phyloP scores from a whole-genome alignment of 2,113 vertebrate species.

The Entomyzon cyanotis region DNA sequence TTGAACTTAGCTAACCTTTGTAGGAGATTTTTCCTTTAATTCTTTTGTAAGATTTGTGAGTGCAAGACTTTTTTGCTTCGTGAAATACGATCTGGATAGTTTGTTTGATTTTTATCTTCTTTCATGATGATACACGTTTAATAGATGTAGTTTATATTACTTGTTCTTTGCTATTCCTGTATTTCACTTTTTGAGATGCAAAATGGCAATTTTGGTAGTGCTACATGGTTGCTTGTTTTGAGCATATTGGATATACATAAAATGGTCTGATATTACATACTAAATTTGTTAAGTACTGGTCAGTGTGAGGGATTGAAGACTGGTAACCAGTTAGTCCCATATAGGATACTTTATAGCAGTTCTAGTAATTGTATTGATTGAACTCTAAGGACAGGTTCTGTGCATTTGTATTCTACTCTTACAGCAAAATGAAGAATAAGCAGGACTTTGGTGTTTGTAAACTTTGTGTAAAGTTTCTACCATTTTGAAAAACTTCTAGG shows the following conservation, averaged over 20 bases:
- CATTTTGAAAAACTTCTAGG: background rate
- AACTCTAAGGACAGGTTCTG: background rate
- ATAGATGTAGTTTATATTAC: background rate
- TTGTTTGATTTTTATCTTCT: background rate
- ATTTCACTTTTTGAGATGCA: background rate
- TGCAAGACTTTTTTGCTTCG: background rate
- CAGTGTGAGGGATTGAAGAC: background rate
- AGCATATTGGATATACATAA: accelerated
- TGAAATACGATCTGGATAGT: background rate
- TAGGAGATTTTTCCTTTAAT: background rate
- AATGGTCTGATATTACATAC: background rate
- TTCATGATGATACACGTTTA: background rate
- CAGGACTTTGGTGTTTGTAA: background rate
- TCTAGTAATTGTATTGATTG: background rate
- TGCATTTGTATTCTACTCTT: background rate
- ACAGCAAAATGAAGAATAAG: background rate
- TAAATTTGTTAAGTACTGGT: background rate
- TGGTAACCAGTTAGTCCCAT: background rate
- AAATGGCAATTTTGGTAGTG: background rate
- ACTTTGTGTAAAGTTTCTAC: background rate
- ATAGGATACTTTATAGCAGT: background rate
- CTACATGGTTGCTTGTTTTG: background rate
- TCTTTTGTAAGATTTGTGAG: background rate
- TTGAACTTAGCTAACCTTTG: background rate
- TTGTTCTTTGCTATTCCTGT: background rate